Evolutionary conservation across 35 echinoderm and acorn worm species (phyloP).

Genomic region (Apostichopus japonicus): DNA sequence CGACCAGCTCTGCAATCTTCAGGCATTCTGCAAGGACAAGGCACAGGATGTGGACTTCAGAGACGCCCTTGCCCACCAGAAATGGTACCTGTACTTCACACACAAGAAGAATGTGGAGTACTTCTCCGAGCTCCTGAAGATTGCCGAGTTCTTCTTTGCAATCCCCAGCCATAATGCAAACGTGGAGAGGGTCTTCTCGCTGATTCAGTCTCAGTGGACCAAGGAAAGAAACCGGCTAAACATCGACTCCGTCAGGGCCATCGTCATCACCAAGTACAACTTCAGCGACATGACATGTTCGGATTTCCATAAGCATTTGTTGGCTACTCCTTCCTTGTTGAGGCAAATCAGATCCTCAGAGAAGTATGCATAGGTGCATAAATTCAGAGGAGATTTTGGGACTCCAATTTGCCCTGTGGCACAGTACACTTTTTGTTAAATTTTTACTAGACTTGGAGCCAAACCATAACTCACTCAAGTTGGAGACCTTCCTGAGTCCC

Average conservation of each 20-base stretch:
- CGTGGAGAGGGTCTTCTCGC: constrained; percentile 30
- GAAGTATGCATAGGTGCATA: background rate
- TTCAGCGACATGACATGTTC: background rate
- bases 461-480: no score
- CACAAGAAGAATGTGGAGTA: background rate
- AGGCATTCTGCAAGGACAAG: background rate
- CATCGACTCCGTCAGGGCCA: background rate
- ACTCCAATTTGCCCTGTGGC: no score
- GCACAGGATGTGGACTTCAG: background rate
- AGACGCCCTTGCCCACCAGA: background rate
- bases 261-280: background rate
- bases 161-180: background rate
- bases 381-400: no score
- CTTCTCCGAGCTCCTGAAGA: constrained; percentile 13
- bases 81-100: background rate
- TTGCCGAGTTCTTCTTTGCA: constrained; percentile 22
- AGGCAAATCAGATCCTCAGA: background rate
- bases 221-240: background rate
- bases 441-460: no score
- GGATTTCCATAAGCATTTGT: background rate
- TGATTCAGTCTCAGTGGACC: constrained; percentile 42
- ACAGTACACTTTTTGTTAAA: no score
- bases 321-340: background rate
- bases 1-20: constrained; percentile 18
- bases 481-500: no score